Evolutionary conservation across 2,113 vertebrate genomes (phyloP), one percentile per base, ranked within the genome.

Genomic region (Malaclemys terrapin): DNA sequence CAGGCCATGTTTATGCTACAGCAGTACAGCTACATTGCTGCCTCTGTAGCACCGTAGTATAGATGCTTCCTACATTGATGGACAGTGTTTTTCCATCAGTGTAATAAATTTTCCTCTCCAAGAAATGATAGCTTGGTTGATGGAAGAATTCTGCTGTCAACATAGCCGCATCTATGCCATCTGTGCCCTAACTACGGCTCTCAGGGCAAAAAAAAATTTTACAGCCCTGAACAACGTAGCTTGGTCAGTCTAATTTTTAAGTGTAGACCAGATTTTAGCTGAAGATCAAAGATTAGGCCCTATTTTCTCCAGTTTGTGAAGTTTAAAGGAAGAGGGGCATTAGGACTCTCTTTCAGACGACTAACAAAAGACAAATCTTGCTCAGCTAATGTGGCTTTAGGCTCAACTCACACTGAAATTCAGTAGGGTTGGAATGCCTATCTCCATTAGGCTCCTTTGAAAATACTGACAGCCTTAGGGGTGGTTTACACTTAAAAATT

Each of bases 281-380:
- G 62, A 57, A 75, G 0, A 0, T 54, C 12, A 25, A 53, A 56
- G 59, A 29, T 72, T 17, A 14, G 75, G 84, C 27, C 42, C 47
- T 13, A 54, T 17, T 81, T 84, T 65, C 0, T 1, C 16, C 3
- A 0, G 1, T 76, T 45, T 90, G 83, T 0, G 3, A 82, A 45
- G 62, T 85, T 79, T 29, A 65, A 5, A 27, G 31, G 47, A 65
- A 69, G 4, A 76, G 4, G 5, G 88, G 86, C 0, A 2, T 50
- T 52, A 47, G 27, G 57, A 13, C 45, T 65, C 7, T 35, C 9
- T 2, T 0, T 25, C 14, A 35, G 5, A 8, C 6, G 24, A 45
- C 38, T 45, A 45, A 38, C 38, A 45, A 75, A 42, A 24, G 38
- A 25, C 22, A 76, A 25, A 45, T 76, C 9, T 31, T 17, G 4